Conservation (phyloP, 1,140 invertebrate species). For the Zaprionus camerounensis region DNA sequence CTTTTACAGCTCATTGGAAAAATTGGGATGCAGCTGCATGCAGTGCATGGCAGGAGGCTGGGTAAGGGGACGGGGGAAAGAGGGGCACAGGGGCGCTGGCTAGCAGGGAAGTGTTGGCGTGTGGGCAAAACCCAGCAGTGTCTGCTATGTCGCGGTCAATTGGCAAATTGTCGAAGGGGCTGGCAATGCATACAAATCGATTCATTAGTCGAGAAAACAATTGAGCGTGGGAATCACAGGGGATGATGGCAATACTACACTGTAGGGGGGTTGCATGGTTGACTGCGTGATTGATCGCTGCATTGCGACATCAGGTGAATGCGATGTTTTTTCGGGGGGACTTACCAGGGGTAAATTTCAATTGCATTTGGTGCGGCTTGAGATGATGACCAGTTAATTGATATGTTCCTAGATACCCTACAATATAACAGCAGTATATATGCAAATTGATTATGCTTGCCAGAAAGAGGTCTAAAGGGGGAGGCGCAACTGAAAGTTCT, state of each 20-base stretch:
- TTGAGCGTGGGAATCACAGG: constrained; percentile 45
- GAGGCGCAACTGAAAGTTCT: too few species aligned
- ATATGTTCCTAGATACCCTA: background rate
- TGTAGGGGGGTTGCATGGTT: too few species aligned
- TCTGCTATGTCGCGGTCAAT: constrained; percentile 24
- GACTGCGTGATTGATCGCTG: background rate
- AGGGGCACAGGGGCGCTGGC: background rate
- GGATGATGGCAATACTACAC: background rate
- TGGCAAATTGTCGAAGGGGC: constrained; percentile 10
- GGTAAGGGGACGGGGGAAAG: background rate
- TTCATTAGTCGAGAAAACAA: constrained; percentile 36
- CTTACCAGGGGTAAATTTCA: background rate
- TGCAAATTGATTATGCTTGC: too few species aligned
- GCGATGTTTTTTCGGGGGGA: constrained; percentile 1
- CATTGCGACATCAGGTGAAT: background rate
- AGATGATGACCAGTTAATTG: background rate
- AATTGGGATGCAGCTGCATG: constrained; percentile 12
- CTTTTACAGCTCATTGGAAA: constrained; percentile 27
- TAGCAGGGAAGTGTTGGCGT: background rate
- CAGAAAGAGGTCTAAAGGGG: too few species aligned
- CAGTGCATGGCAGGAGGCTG: background rate
- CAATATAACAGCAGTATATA: too few species aligned
- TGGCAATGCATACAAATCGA: constrained; percentile 43
- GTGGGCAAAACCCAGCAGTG: constrained; percentile 26
- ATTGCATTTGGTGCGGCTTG: background rate